Conservation (phyloP, 1,140 invertebrate genomes). For the Drosophila gunungcola region DNA sequence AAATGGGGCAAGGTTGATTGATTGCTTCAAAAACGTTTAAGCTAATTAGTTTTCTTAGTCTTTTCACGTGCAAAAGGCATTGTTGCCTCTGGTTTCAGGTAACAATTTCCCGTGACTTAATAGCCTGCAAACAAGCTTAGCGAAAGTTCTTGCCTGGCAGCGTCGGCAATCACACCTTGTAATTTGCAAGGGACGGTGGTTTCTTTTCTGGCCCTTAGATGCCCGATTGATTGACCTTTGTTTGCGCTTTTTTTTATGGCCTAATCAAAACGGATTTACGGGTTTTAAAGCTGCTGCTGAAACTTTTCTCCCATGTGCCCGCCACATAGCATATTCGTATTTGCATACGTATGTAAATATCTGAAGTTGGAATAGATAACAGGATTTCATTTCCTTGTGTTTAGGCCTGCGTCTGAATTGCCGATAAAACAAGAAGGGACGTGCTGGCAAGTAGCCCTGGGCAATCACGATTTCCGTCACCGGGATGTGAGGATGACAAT, state of each 20-base stretch:
- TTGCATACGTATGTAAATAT: constrained; percentile 59
- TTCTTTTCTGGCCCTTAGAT: neutral
- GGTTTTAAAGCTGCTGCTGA: constrained; percentile 45
- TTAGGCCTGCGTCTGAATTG: constrained; percentile 19
- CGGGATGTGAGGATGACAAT: constrained; percentile 29
- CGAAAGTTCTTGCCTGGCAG: constrained; percentile 35
- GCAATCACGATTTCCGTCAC: constrained; percentile 66
- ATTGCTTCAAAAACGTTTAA: constrained; percentile 29
- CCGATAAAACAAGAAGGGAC: constrained; percentile 59
- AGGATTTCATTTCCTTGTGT: constrained; percentile 44
- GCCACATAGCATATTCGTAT: constrained; percentile 30
- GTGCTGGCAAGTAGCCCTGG: constrained; percentile 42
- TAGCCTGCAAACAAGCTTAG: constrained; percentile 56
- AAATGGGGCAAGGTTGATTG: constrained; percentile 32
- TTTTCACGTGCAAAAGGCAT: constrained; percentile 8
- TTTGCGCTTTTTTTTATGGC: constrained; percentile 29
- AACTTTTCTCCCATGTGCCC: constrained; percentile 28
- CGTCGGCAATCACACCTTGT: constrained; percentile 41
- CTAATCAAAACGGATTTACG: constrained; percentile 54
- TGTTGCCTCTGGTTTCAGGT: constrained; percentile 38
- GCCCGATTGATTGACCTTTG: constrained; percentile 30
- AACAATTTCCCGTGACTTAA: constrained; percentile 47
- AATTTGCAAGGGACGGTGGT: constrained; percentile 4
- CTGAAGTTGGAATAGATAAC: constrained; percentile 54
- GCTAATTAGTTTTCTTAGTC: constrained; percentile 64